Evolutionary conservation across 1,140 invertebrate genomes (phyloP), one percentile per base, ranked within the genome.

Genomic region (Rhyzopertha dominica): DNA sequence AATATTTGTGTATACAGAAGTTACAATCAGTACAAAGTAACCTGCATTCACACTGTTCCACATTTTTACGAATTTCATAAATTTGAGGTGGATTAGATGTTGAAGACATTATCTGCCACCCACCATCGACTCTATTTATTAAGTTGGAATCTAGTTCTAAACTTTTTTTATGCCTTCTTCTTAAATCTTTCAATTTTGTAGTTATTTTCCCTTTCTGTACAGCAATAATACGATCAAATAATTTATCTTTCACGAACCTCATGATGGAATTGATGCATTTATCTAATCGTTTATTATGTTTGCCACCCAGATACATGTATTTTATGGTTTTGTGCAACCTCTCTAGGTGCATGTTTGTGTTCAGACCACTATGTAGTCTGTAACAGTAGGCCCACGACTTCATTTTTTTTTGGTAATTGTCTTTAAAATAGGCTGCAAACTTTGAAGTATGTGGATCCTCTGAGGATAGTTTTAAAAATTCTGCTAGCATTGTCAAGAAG

Each of bases 291-390:
- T 38, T 38, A 10, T 24, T 14, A 24, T 18, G 8, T 38, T 38
- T 38, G 5, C 36, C 36, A 24, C 18, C 4, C 9, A 20, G 26
- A 38, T 38, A 38, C 13, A 38, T 4, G 16, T 38, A 19, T 23
- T 38, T 38, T n/a, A 38, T 23, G 3, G 36, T 38, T 24, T 14
- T 38, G 14, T 38, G 36, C 36, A 38, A 24, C 14, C 36, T 5
- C 22, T 38, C 36, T 4, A 38, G 14, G 13, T 38, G 36, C 36
- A 38, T 38, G 22, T 38, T 38, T 24, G 36, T 38, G 26, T 38
- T 38, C 4, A 38, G 13, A 20, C 22, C 36, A 38, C 36, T 10
- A 14, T 24, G 36, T 13, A 38, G 20, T 13, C 36, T 38, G 22
- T 38, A 38, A 24, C 36, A 35, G 23, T 35, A 35, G 5, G 32